Conservation (phyloP, 2,113 vertebrate species). For the Propithecus coquereli region DNA sequence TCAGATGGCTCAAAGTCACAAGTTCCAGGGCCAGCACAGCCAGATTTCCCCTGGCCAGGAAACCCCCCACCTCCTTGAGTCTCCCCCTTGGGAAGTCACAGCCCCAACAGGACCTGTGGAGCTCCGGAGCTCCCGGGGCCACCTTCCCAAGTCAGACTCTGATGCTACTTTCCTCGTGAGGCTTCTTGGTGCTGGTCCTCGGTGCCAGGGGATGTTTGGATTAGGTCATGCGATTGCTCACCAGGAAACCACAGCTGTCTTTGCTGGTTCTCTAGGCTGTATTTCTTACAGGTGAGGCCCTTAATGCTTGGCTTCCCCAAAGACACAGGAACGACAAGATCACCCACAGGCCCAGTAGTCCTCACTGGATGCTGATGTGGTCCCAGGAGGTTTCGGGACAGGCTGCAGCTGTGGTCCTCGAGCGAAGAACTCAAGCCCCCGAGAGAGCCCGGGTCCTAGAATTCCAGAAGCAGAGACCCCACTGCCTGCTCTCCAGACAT, state of each 20-base stretch:
- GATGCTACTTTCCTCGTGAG: rapidly evolving
- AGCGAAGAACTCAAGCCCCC: not conserved
- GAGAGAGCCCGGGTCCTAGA: not conserved
- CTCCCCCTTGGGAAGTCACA: not conserved
- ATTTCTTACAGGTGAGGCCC: not conserved
- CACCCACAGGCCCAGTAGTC: no score
- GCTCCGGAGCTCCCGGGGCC: no score
- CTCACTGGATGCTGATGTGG: no score
- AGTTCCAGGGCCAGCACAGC: not conserved
- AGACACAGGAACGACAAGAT: not conserved
- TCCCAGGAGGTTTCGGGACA: not conserved
- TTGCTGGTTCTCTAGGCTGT: not conserved
- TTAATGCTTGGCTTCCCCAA: not conserved
- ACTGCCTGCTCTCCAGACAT: no score
- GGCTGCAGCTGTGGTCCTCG: not conserved
- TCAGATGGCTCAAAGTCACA: not conserved
- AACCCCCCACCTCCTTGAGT: no score
- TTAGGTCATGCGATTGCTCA: not conserved
- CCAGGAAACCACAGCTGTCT: not conserved
- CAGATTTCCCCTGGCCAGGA: not conserved
- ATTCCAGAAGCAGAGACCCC: not conserved
- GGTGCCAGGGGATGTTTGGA: not conserved
- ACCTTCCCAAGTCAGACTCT: not conserved
- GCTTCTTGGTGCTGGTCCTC: not conserved
- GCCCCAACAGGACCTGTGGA: rapidly evolving